Evolutionary conservation across 2,888 invertebrate species (phyloP), one percentile per base, ranked within the genome.

Genomic region (Dolichomitus sp.): DNA sequence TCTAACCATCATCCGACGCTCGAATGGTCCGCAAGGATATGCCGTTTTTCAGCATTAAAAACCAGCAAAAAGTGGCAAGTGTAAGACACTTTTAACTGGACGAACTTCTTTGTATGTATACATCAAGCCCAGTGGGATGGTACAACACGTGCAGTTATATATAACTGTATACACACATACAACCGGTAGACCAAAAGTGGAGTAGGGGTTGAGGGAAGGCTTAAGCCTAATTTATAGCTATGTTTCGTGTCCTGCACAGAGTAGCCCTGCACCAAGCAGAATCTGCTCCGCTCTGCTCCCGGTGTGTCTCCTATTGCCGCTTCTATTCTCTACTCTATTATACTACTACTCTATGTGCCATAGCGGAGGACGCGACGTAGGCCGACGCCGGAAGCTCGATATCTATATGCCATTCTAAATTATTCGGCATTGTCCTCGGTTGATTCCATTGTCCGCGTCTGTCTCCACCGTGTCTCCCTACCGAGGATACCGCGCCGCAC

Each of bases 401-500:
- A 92, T 92, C 92, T 92, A 91, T 92, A 90, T 92, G 91, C 87
- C 90, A 92, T 92, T 92, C 92, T 92, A 92, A 93, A 92, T 93
- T 92, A 93, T 92, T 92, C 91, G 89, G 90, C 90, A 93, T 93
- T 93, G 93, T 93, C 91, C 92, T 90, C 91, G 88, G 85, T 89
- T 92, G 90, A 92, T 92, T 91, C 92, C 90, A 93, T 93, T 93
- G 93, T 92, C 90, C 91, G 91, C 89, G 89, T 92, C 92, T 92
- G 92, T 92, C 92, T 91, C 91, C 90, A 90, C 89, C 91, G 92
- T 91, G 86, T 90, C 81, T 81, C 80, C 68, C 68, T 52, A 9
- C 42, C 48, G 72, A 74, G 74, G 76, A 80, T 19, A 37, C 66
- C 57, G 75, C 52, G 54, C 73, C 76, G 59, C 63, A 50, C 19